These are phyloP conservation scores for Erebia palarica DNA, from an alignment of 2,888 invertebrate genomes.

Conservation along the genomic window DNA sequence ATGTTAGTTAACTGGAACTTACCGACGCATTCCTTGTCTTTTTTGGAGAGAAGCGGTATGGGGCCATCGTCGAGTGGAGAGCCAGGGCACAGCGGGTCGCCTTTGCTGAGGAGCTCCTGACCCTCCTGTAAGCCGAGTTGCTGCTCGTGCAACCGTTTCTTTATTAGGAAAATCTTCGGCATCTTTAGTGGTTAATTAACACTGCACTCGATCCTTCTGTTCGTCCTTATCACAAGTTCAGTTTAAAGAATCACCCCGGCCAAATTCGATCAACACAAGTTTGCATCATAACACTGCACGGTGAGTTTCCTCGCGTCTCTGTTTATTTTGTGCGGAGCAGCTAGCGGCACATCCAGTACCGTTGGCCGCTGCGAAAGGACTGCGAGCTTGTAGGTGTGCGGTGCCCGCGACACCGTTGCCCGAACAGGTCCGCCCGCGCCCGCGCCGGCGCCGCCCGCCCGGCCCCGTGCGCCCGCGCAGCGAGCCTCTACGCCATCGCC, in stretches of 20 bases:
- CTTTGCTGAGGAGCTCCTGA: slow-evolving; percentile 88
- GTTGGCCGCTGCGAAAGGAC: slow-evolving; percentile 80
- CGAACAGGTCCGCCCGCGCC: slow-evolving; percentile 77
- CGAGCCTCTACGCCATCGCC: slow-evolving; percentile 46
- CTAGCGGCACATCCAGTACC: slow-evolving; percentile 80
- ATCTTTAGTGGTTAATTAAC: slow-evolving; percentile 79
- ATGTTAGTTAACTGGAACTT: slow-evolving; percentile 49
- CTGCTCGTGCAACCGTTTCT: slow-evolving; percentile 95
- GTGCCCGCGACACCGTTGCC: slow-evolving; percentile 79
- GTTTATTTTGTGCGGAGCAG: slow-evolving; percentile 70
- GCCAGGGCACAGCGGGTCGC: slow-evolving; percentile 84
- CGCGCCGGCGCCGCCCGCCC: slow-evolving; percentile 69
- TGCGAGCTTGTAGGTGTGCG: slow-evolving; percentile 73
- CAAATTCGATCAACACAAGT: slow-evolving; percentile 58
- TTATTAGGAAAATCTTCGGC: slow-evolving; percentile 97
- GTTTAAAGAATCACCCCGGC: slow-evolving; percentile 57
- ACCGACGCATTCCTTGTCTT: slow-evolving; percentile 72
- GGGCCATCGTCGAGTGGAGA: slow-evolving; percentile 83
- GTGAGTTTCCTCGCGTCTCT: slow-evolving; percentile 72
- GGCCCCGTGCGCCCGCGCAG: slow-evolving; percentile 55
- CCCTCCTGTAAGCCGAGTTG: slow-evolving; percentile 92
- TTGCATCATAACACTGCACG: slow-evolving; percentile 79
- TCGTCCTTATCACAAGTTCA: slow-evolving; percentile 72
- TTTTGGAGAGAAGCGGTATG: slow-evolving; percentile 83
- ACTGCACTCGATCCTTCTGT: slow-evolving; percentile 76